Evolutionary conservation across 2,113 vertebrate genomes (phyloP).

Genomic region (Zapus hudsonius): DNA sequence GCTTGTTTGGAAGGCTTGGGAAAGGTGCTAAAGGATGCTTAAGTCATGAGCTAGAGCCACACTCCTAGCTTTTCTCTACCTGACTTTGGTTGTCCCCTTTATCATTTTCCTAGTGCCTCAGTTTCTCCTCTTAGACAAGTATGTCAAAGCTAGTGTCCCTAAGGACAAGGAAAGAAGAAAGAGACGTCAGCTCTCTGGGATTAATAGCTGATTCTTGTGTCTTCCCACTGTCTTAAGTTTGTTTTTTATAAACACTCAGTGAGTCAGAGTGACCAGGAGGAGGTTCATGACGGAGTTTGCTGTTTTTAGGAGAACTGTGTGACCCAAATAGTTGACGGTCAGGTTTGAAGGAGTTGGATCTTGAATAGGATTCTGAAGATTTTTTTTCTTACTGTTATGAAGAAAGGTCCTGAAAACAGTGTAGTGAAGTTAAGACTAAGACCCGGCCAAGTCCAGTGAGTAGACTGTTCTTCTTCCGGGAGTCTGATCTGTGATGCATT

Average conservation of each 20-base stretch:
- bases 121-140: slow-evolving; percentile 38
- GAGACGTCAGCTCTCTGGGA: slow-evolving; percentile 49
- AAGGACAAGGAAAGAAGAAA: neutral
- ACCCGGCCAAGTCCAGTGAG: neutral
- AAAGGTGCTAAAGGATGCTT: neutral
- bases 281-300: slow-evolving; percentile 12
- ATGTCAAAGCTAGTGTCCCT: slow-evolving; percentile 50
- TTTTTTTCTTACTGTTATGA: neutral
- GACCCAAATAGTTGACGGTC: slow-evolving; percentile 51
- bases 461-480: neutral
- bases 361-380: neutral
- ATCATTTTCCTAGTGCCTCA: slow-evolving; percentile 40
- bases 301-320: slow-evolving; percentile 1
- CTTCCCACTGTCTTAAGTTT: slow-evolving; percentile 47
- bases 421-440: neutral
- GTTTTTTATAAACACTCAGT: slow-evolving; percentile 62
- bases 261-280: slow-evolving; percentile 68
- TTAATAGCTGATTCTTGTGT: slow-evolving; percentile 39
- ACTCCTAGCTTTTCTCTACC: neutral
- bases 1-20: neutral
- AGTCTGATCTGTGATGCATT: neutral
- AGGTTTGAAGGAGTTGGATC: slow-evolving; percentile 22
- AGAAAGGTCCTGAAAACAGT: slow-evolving; percentile 2
- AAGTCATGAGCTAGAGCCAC: neutral
- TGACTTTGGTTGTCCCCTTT: neutral